Evolutionary conservation across 2,113 vertebrate genomes (phyloP), one percentile per base, ranked within the genome.

Genomic region (Thryonomys swinderianus): DNA sequence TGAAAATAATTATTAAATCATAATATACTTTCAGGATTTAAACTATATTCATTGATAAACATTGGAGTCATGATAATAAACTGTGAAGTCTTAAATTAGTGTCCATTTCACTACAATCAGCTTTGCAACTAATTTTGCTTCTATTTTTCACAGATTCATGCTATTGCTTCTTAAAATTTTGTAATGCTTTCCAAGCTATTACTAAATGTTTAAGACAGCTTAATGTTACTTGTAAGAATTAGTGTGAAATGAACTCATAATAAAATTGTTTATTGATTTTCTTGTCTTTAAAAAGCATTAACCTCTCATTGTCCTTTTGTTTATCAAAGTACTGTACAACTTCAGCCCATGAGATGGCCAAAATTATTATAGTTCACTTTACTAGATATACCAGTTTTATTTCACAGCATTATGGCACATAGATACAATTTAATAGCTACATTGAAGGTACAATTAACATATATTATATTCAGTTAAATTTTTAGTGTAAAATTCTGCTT

Each of bases 401-500:
- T 57, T 92, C n/a, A 71, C 59, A 59, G 59, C 53, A 94, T 87
- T 79, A 25, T 91, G 21, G 8, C 14, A 57, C 37, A 18, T 45
- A 83, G 25, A 83, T 78, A 57, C 0, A 92, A 55, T 88, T 85
- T 91, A 78, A 76, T 61, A 82, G 71, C 13, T 13, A 48, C 42
- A 91, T 48, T 79, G 84, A 89, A n/a, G 69, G 14, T 64, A 25
- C 1, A 84, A 51, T 86, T n/a, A n/a, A n/a, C n/a, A n/a, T n/a
- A n/a, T n/a, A n/a, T n/a, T n/a, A n/a, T n/a, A n/a, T 81, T 80
- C 32, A 80, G 86, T 96, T 76, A 6, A 90, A 83, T 42, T n/a
- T 96, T 96, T 95, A 13, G 23, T 42, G 53, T 81, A 90, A 89
- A 95, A 93, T 89, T 96, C 57, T 91, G 69, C 48, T 96, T 7